A percentile compares a stretch with the other conserved stretches of the same genome.
phyloP scores from a whole-genome alignment of 2,888 invertebrate species.

The Platerodrilus igneus region DNA sequence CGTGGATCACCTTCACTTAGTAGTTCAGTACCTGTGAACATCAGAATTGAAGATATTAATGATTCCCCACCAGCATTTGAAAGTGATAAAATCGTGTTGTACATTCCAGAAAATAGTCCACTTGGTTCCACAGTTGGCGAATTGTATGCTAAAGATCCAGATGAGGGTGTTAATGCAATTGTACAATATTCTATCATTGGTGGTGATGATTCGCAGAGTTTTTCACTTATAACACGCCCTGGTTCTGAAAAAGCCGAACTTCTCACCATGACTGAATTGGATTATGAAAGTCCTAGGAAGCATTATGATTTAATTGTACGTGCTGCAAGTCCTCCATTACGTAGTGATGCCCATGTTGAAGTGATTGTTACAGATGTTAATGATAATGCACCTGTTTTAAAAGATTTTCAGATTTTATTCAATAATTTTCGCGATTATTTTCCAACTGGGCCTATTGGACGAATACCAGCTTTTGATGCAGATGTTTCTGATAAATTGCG shows the following conservation, averaged over 20 bases:
- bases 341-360: constrained; percentile 84
- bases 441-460: constrained; percentile 85
- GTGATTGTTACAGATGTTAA: constrained; percentile 90
- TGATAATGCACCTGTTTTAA: constrained; percentile 88
- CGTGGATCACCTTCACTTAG: constrained; percentile 61
- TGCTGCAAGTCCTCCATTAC: constrained; percentile 84
- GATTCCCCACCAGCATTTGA: constrained; percentile 88
- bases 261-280: constrained; percentile 83
- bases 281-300: constrained; percentile 93
- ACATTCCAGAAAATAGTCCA: constrained; percentile 94
- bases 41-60: constrained; percentile 83
- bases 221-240: constrained; percentile 74
- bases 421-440: constrained; percentile 94
- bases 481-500: constrained; percentile 84
- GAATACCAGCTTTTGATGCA: constrained; percentile 90
- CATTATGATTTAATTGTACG: constrained; percentile 83
- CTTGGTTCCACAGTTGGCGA: constrained; percentile 90
- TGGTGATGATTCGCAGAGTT: constrained; percentile 84
- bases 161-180: constrained; percentile 85
- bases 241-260: constrained; percentile 84
- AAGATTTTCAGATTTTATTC: constrained; percentile 87
- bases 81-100: constrained; percentile 80
- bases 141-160: constrained; percentile 85
- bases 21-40: constrained; percentile 63
- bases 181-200: constrained; percentile 94